Evolutionary conservation across 2,113 vertebrate species (phyloP), one percentile per base, ranked within the genome.

Genomic region (Girardinichthys multiradiatus): DNA sequence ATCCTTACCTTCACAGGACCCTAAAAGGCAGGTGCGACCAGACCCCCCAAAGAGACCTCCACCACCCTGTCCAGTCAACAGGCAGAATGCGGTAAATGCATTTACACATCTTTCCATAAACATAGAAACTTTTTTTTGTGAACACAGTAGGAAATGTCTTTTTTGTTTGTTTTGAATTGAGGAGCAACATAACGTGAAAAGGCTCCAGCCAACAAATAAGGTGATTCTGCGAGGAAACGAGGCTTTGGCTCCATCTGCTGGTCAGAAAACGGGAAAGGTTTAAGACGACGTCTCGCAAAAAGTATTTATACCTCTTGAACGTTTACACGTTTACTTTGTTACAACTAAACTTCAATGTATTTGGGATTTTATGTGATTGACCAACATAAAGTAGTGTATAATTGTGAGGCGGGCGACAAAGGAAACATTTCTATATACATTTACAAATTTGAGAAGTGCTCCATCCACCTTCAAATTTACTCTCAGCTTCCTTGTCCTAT

Each of bases 11-110:
- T 57, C 68, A 6, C 21, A 33, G 48, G 51, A 51, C 11, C n/a
- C 64, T 48, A 86, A 76, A 79, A 33, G 68, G 45, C 73, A 24
- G 0, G 35, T 71, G 5, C 77, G 90, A n/a, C 89, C 93, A n/a
- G 79, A 78, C 19, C 94, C 94, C 0, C 94, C 94, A 5, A 91
- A 45, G 72, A 91, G 94, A 89, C 93, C 94, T 63, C 93, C 93
- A 37, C 94, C 94, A 0, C 92, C 92, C 31, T 91, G 91, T 70
- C 94, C 93, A 35, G 31, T 83, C 26, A 89, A 67, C 72, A 92
- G 66, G 71, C 72, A 77, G 24, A 62, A 51, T 72, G 45, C 30
- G 77, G 90, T 91, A 54, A 86, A 37, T 73, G 8, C n/a, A n/a
- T 48, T 59, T 45, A 1, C 11, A 4, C 3, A 4, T 65, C 14